Evolutionary conservation across 1,140 invertebrate genomes (phyloP).

Genomic region (Drosophila insularis): DNA sequence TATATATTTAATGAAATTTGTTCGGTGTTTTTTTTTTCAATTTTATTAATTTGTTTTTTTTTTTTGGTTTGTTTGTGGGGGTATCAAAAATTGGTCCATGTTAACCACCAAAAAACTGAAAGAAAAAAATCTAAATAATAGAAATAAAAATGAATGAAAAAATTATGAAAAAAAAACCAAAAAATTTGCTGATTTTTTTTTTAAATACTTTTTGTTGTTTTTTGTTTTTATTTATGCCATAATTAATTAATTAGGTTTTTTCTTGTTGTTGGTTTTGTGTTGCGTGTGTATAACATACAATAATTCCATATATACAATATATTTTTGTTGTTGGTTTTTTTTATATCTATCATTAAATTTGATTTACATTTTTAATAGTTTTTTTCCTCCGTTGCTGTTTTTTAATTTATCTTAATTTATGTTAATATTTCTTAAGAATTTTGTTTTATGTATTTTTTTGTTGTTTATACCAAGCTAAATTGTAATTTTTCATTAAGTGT

Average conservation of each 20-base stretch:
- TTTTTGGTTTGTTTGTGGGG: not conserved
- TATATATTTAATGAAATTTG: constrained; percentile 33
- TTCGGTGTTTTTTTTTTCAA: constrained; percentile 39
- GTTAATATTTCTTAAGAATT: constrained; percentile 39
- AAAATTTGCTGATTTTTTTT: constrained; percentile 65
- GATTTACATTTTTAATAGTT: constrained; percentile 80
- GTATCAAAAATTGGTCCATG: constrained; percentile 74
- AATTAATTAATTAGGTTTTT: constrained; percentile 67
- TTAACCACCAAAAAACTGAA: constrained; percentile 65
- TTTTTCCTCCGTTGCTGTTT: constrained; percentile 54
- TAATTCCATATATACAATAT: constrained; percentile 73
- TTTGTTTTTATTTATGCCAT: constrained; percentile 58
- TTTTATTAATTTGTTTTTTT: constrained; percentile 1
- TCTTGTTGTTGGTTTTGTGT: constrained; percentile 40
- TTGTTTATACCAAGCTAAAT: constrained; percentile 58
- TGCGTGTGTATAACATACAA: constrained; percentile 72
- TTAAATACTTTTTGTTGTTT: constrained; percentile 42
- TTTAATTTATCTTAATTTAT: constrained; percentile 14
- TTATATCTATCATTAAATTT: constrained; percentile 69
- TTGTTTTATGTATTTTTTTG: constrained; percentile 41
- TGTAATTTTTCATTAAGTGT: constrained; percentile 50
- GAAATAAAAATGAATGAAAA: constrained; percentile 15
- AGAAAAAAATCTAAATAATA: constrained; percentile 7
- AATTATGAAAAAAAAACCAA: constrained; percentile 16
- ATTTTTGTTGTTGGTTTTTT: constrained; percentile 39